Percentiles rank a stretch among this genome's conserved stretches.
phyloP scores from a whole-genome alignment of 2,797 vertebrate species.

The Eupleurogrammus muticus region DNA sequence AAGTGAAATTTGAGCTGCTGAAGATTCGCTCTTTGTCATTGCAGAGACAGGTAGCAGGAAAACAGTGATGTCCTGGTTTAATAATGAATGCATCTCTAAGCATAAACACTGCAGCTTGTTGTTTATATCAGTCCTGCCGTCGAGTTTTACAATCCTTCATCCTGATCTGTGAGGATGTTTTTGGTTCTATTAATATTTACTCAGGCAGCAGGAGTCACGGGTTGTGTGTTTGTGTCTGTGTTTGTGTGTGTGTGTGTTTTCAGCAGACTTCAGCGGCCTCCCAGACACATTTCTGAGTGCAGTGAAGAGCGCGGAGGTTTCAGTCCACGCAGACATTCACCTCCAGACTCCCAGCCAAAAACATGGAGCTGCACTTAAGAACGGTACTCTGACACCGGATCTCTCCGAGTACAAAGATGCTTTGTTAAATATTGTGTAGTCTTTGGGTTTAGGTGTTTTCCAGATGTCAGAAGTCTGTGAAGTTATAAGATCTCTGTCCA shows the following conservation, averaged over 20 bases:
- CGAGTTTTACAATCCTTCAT: background rate
- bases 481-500: background rate
- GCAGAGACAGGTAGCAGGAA: background rate
- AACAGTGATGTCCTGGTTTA: background rate
- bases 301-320: slow-evolving; percentile 83
- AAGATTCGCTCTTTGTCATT: slow-evolving; percentile 25
- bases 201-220: slow-evolving; percentile 14
- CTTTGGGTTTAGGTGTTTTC: slow-evolving; percentile 9
- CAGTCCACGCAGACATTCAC: slow-evolving; percentile 83
- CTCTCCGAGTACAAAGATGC: background rate
- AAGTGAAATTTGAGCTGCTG: slow-evolving; percentile 31
- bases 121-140: background rate
- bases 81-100: background rate
- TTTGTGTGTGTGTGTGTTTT: slow-evolving; percentile 10
- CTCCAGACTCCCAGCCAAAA: slow-evolving; percentile 72
- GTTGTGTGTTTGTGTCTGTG: slow-evolving; percentile 16
- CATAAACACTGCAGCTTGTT: background rate
- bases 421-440: background rate
- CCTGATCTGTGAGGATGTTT: slow-evolving; percentile 5
- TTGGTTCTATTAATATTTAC: slow-evolving; percentile 38
- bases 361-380: slow-evolving; percentile 63
- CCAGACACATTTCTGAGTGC: slow-evolving; percentile 85
- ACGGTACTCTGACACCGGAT: slow-evolving; percentile 47
- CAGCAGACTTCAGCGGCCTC: slow-evolving; percentile 83
- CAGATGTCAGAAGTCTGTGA: background rate